Conservation (phyloP, 2,113 vertebrate genomes). For the Campylorhamphus procurvoides region DNA sequence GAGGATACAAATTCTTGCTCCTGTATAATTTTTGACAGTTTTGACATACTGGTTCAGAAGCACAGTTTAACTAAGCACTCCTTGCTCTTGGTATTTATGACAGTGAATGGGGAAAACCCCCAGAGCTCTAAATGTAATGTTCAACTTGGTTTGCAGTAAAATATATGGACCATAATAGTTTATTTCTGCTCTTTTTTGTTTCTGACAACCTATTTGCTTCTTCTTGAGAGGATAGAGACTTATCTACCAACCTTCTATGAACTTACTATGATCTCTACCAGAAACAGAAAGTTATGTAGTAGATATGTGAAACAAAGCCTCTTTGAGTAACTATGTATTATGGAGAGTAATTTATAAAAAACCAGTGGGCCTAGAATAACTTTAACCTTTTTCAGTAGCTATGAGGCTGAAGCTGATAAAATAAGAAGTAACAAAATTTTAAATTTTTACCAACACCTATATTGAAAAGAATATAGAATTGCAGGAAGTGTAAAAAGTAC, state of each 20-base stretch:
- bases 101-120: rapidly evolving
- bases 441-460: background rate
- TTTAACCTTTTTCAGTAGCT: background rate
- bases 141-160: background rate
- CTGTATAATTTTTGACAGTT: background rate
- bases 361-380: background rate
- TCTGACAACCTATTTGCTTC: background rate
- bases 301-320: background rate
- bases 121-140: background rate
- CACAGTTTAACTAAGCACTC: background rate
- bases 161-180: background rate
- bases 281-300: background rate
- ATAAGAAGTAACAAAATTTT: background rate
- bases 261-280: background rate
- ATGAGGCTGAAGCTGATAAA: background rate
- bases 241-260: background rate
- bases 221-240: background rate
- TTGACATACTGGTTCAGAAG: background rate
- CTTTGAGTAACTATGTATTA: background rate
- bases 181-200: background rate
- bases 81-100: background rate
- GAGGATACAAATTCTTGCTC: background rate
- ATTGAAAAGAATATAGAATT: background rate
- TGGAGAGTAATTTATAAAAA: background rate
- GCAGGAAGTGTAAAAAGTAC: background rate